Evolutionary conservation across 2,888 invertebrate genomes (phyloP).

Genomic region (Balanococcus diminutus): DNA sequence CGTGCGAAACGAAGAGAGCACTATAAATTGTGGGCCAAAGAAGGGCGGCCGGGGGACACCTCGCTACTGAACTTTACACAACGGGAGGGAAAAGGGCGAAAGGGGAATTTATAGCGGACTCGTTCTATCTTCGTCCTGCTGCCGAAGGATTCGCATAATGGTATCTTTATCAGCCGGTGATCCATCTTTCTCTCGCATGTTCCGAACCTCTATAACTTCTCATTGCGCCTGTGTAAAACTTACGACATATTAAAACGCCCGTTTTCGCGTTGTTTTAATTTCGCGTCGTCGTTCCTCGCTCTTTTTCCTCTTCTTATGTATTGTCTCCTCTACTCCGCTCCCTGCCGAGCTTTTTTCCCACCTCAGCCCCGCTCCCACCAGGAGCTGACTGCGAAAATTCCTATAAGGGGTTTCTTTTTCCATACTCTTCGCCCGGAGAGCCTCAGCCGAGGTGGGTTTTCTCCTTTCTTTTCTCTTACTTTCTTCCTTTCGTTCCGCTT

Average conservation of each 20-base stretch:
- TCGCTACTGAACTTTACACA: constrained; percentile 44
- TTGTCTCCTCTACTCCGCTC: constrained; percentile 11
- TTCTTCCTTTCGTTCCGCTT: not conserved
- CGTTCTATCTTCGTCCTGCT: constrained; percentile 16
- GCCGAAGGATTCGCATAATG: not conserved
- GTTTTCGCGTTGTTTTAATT: constrained; percentile 55
- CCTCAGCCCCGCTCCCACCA: not conserved
- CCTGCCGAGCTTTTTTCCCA: not conserved
- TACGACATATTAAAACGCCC: constrained; percentile 54
- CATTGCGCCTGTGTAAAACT: constrained; percentile 55
- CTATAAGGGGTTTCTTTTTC: not conserved
- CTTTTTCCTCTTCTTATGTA: not conserved
- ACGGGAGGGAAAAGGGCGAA: not conserved
- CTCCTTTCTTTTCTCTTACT: not conserved
- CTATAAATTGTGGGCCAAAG: constrained; percentile 32
- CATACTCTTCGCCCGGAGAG: not conserved
- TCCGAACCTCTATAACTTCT: constrained; percentile 49
- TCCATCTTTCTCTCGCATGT: constrained; percentile 57
- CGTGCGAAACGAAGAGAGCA: constrained; percentile 40
- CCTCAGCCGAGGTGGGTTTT: no score
- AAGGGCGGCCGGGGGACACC: constrained; percentile 21
- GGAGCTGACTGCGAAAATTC: not conserved
- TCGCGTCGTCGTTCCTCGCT: constrained; percentile 35
- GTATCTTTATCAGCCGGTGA: constrained; percentile 56
- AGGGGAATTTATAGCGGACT: constrained; percentile 50